Evolutionary conservation across 2,888 invertebrate genomes (phyloP), one percentile per base, ranked within the genome.

Genomic region (Spilarctia lutea): DNA sequence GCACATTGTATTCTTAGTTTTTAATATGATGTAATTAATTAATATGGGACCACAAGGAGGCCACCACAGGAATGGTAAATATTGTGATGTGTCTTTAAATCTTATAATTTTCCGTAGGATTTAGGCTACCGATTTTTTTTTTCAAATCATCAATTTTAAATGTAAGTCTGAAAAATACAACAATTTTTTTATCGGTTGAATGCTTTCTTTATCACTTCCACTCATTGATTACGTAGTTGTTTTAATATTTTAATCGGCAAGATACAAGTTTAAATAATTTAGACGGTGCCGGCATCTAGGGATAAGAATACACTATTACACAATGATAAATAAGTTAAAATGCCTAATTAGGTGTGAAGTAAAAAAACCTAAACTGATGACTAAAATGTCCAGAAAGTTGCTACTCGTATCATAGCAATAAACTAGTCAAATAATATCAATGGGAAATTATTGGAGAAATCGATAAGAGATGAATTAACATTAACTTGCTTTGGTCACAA

Each of bases 401-500:
- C 4, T 24, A n/a, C n/a, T n/a, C n/a, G n/a, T n/a, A 42, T 66
- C n/a, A 16, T 42, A 27, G 13, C 20, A 48, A 68, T 27, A 48
- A 60, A 20, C 20, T 27, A 52, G 39, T 72, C 60, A n/a, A 24
- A 39, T n/a, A 30, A 18, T 63, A 68, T 68, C 48, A 48, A 13
- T 27, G 33, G 33, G 8, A 71, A 48, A 35, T 27, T 45, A n/a
- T 13, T 18, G 35, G 35, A 65, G 74, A 72, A 79, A 78, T 75
- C 71, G 27, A 27, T 27, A 60, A 13, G n/a, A 60, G 60, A 60
- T 4, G 60, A 24, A 52, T 56, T n/a, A 52, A 24, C n/a, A 2
- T 39, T 35, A 48, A 30, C 24, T n/a, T 68, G 24, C 33, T 75
- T 77, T 81, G 77, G 80, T 83, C 79, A 80, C 79, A 79, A 72